Evolutionary conservation across 2,113 vertebrate genomes (phyloP), one percentile per base, ranked within the genome.

Genomic region (Syrmaticus mikado): DNA sequence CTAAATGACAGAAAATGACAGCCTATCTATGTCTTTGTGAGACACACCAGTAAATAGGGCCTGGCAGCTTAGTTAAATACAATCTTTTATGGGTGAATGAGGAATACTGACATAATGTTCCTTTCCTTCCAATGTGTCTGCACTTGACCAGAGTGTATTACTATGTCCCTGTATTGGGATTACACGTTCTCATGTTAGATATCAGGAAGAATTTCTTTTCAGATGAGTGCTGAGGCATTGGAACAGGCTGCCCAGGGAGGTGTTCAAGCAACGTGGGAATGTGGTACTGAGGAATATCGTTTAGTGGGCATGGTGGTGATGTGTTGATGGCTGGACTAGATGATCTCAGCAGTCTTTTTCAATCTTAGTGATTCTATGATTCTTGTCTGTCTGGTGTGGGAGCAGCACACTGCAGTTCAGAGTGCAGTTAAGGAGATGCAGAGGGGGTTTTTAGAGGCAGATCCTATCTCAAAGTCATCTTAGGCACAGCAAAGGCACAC

Each of bases 401-500:
- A 52, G 58, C 32, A 41, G 67, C 7, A 5, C 2, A 30, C 28
- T 65, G 60, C 34, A 17, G 14, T 5, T 87, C 18, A 38, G 79
- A 41, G 21, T 13, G 32, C 48, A 18, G 18, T 2, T 18, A 20
- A 68, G 45, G 40, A 53, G 52, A 24, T 17, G 19, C 8, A 15
- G 21, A n/a, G 14, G 14, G 41, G 5, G 10, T 1, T 67, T 85
- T 46, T 7, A 50, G n/a, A 3, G 16, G 46, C 15, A 52, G 36
- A 24, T 19, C 60, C 1, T 0, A 28, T 72, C 57, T 36, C 32
- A 78, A n/a, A n/a, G 3, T 8, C n/a, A 10, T 0, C 8, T 40
- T 15, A 3, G 3, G 14, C 8, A 18, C 20, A 25, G 46, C 3
- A 2, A 7, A 36, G 71, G 8, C 6, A 2, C 5, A 0, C 0